Conservation (phyloP, 92 coral and sea anemone genomes). For the Zoanthus gigantus region DNA sequence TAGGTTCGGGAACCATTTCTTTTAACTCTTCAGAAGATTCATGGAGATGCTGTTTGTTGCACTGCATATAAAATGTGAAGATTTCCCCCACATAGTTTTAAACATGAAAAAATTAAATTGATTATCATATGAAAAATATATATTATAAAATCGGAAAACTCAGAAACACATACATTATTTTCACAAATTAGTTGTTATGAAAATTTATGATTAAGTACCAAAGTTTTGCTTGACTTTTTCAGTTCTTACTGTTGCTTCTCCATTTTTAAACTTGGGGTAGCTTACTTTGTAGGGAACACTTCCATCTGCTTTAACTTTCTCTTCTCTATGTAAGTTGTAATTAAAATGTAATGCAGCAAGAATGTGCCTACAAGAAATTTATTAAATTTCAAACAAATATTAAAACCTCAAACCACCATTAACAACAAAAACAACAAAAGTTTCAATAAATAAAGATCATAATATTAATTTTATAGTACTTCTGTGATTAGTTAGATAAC, state of each 20-base stretch:
- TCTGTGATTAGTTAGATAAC: no score
- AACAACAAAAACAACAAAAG: neutral
- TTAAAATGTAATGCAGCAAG: constrained; percentile 17
- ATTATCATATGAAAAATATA: neutral
- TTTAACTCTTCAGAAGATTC: constrained; percentile 51
- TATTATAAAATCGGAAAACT: neutral
- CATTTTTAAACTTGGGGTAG: no score
- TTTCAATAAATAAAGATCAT: no score
- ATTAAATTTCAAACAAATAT: neutral
- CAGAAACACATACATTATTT: neutral
- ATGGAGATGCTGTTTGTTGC: constrained; percentile 21
- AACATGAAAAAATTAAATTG: constrained; percentile 10
- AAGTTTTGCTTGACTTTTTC: neutral
- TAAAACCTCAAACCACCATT: neutral
- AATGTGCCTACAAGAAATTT: constrained; percentile 7
- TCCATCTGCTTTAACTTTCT: neutral
- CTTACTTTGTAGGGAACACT: constrained; percentile 12
- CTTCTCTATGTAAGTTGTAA: constrained; percentile 5
- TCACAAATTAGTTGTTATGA: neutral
- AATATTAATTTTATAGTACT: no score
- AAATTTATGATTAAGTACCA: neutral
- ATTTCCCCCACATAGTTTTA: constrained; percentile 64
- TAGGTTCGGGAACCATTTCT: constrained; percentile 58
- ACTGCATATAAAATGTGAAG: constrained; percentile 27
- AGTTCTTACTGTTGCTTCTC: no score